These are phyloP conservation scores for Strigamia crassipes DNA, from an alignment of 2,888 invertebrate genomes.

Conservation along the genomic window DNA sequence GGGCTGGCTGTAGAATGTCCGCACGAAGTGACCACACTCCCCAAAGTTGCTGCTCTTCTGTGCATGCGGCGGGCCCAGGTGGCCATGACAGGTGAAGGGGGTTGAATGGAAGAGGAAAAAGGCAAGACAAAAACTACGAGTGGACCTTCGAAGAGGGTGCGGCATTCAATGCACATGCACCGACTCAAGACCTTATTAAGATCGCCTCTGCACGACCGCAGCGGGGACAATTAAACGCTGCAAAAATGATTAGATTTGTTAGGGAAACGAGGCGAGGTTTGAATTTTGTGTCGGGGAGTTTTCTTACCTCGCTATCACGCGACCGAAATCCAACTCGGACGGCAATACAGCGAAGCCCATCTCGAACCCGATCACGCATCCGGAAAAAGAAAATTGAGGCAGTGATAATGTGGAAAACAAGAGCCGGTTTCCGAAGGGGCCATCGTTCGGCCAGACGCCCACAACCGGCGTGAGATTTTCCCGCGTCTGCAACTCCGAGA, in stretches of 20 bases:
- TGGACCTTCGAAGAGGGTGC: slow-evolving; percentile 27
- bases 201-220: background rate
- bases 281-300: background rate
- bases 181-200: background rate
- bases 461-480: slow-evolving; percentile 42
- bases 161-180: slow-evolving; percentile 31
- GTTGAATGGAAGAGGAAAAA: slow-evolving; percentile 42
- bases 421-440: slow-evolving; percentile 6
- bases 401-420: slow-evolving; percentile 12
- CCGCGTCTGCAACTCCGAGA: slow-evolving; percentile 38
- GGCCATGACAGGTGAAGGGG: slow-evolving; percentile 67
- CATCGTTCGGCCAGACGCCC: slow-evolving; percentile 13
- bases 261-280: background rate
- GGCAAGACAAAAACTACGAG: slow-evolving; percentile 29
- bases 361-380: background rate
- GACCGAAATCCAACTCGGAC: slow-evolving; percentile 28
- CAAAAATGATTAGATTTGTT: background rate
- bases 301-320: slow-evolving; percentile 9
- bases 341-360: slow-evolving; percentile 20
- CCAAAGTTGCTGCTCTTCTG: slow-evolving; percentile 84
- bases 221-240: background rate
- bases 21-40: slow-evolving; percentile 88
- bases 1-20: slow-evolving; percentile 80
- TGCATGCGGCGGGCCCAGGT: slow-evolving; percentile 92
- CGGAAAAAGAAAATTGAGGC: background rate